Percentiles rank a stretch among this genome's conserved stretches.
phyloP scores from a whole-genome alignment of 2,113 vertebrate species.

The Alethe castanea region DNA sequence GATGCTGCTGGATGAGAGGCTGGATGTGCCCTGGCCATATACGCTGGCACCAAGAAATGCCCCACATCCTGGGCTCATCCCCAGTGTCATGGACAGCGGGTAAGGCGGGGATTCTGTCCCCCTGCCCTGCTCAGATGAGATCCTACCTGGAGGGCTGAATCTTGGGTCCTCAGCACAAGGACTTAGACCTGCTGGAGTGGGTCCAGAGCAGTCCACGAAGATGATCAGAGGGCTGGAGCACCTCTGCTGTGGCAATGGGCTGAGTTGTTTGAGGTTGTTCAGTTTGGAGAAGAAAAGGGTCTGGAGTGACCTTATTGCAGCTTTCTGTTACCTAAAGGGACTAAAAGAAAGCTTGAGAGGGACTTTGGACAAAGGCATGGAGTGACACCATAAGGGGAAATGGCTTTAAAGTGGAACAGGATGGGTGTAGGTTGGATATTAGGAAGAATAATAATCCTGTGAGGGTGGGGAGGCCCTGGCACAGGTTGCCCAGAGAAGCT shows the following conservation, averaged over 20 bases:
- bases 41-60: not conserved
- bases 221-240: not conserved
- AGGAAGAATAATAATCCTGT: not conserved
- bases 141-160: not conserved
- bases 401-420: not conserved
- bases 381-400: not conserved
- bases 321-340: not conserved
- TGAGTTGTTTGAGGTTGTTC: not conserved
- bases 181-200: not conserved
- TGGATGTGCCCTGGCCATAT: not conserved
- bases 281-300: not conserved
- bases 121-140: not conserved
- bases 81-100: not conserved
- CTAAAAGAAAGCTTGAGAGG: not conserved
- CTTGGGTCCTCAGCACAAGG: not conserved
- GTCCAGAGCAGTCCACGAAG: not conserved
- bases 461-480: not conserved
- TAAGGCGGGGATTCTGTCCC: not conserved
- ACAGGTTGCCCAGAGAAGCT: not conserved
- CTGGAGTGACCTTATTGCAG: not conserved
- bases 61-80: not conserved
- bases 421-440: not conserved
- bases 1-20: not conserved
- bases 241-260: not conserved
- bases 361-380: not conserved